phyloP scores from a whole-genome alignment of 1,140 invertebrate species.

The Bombus difficillimus region DNA sequence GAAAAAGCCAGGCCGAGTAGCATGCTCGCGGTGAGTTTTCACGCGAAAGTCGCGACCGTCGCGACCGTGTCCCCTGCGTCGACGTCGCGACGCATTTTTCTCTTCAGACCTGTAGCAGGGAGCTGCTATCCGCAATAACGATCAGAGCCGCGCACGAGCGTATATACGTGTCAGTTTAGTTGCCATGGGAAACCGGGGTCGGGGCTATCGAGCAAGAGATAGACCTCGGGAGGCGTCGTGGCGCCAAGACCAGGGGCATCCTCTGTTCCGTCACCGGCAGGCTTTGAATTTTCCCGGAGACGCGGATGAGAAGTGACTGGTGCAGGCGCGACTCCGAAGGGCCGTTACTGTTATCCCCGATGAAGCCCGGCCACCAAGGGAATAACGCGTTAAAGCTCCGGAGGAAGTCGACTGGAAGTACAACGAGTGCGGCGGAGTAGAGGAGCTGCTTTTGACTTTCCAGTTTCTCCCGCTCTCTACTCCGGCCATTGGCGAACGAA shows the following conservation, averaged over 20 bases:
- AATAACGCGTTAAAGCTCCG: slow-evolving; percentile 29
- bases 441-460: slow-evolving; percentile 18
- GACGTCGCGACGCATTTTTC: slow-evolving; percentile 48
- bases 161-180: slow-evolving; percentile 20
- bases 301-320: slow-evolving; percentile 62
- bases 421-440: not conserved
- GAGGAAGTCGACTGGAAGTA: slow-evolving; percentile 39
- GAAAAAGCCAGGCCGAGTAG: not conserved
- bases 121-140: slow-evolving; percentile 43
- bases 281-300: slow-evolving; percentile 50
- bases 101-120: slow-evolving; percentile 13
- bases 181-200: slow-evolving; percentile 48
- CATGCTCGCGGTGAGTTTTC: not conserved
- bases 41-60: not conserved
- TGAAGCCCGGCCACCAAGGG: slow-evolving; percentile 12
- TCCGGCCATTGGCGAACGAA: not conserved
- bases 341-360: slow-evolving; percentile 36
- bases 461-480: not conserved
- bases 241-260: slow-evolving; percentile 24
- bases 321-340: slow-evolving; percentile 39
- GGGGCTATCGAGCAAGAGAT: not conserved
- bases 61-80: not conserved
- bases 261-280: slow-evolving; percentile 62
- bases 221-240: slow-evolving; percentile 19
- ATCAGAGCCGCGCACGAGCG: slow-evolving; percentile 7